Base-by-base conservation (phyloP, 2,797 vertebrate species). In the Pseudochromis fuscus region DNA sequence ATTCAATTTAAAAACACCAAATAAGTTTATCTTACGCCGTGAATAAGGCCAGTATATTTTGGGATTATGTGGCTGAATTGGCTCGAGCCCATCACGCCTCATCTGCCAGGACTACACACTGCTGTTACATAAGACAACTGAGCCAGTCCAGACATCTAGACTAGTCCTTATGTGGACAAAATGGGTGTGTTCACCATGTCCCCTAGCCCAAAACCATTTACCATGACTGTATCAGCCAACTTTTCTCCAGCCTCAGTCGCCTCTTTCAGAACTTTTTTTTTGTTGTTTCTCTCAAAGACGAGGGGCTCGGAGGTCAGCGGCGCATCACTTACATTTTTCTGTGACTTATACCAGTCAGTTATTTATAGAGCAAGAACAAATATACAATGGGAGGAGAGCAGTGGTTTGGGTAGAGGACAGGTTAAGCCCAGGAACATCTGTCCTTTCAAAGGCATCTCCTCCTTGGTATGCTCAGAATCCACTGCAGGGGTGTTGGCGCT, bases 391-490 rank as follows among this genome's bases (percentile, higher is more conserved):
- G 81, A 88, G 78, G 63, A 88, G 80, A 81, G 77, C 56, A 73
- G 86, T 21, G 82, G 81, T 85, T 85, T 72, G 83, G 83, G 76
- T 78, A 77, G 82, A 67, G 90, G 81, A 81, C 74, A 83, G 82
- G 84, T 89, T 86, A 68, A 85, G 25, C 69, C 77, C 63, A 35
- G 81, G 85, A 90, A 92, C 88, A 91, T 94, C 90, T 93, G 92
- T 91, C 88, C 85, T 89, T 92, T 91, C 88, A 92, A 89, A 91
- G 88, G 75, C 87, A 86, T 90, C 85, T 79, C 92, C 83, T 91
- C 5, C 67, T 72, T 90, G 91, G 91, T 91, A 94, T 89, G 91
- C 91, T 95, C 92, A 92, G 89, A 93, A 93, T 91, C 93, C 90
- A 92, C 88, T 89, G 91, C 92, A 92, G 92, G 86, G 91, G 92